phyloP scores from a whole-genome alignment of 1,140 invertebrate species.

The Sycophila sp. region DNA sequence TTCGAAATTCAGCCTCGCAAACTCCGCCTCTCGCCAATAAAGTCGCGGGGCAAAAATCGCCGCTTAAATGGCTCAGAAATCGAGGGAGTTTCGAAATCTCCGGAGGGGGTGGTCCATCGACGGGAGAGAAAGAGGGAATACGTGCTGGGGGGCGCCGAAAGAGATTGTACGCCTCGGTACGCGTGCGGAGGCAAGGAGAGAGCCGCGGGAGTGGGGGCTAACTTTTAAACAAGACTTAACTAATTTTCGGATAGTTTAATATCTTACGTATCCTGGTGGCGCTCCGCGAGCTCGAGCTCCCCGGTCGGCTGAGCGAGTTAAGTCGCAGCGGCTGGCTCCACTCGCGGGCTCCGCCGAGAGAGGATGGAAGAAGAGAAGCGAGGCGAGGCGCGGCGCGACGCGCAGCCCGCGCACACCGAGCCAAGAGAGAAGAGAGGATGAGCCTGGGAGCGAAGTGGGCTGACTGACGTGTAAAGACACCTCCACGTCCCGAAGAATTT shows the following conservation, averaged over 20 bases:
- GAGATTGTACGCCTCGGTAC: conserved; percentile 21
- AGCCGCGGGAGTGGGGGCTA: conserved; percentile 42
- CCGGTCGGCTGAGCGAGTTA: conserved; percentile 60
- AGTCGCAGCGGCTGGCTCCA: conserved; percentile 58
- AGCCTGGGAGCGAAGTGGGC: conserved; percentile 63
- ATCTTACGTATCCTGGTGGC: conserved; percentile 52
- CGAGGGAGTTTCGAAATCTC: not conserved
- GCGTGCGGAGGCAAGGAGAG: not conserved
- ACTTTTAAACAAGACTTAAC: conserved; percentile 65
- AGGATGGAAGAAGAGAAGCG: conserved; percentile 28
- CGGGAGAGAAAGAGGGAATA: not conserved
- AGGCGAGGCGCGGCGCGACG: conserved; percentile 36
- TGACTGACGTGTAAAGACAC: conserved; percentile 68
- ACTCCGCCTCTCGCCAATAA: no score
- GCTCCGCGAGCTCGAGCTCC: conserved; percentile 10
- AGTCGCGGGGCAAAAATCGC: not conserved
- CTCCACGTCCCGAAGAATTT: conserved; percentile 66
- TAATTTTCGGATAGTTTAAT: conserved; percentile 66
- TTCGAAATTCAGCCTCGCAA: no score
- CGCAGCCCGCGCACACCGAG: not conserved
- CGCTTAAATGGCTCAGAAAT: not conserved
- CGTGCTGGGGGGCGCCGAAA: not conserved
- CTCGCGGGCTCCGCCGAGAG: conserved; percentile 49
- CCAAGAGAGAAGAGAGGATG: conserved; percentile 54
- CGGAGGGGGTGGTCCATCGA: not conserved